Base-by-base conservation (phyloP, 2,888 invertebrate genomes). In the Cosmopolites sordidus region DNA sequence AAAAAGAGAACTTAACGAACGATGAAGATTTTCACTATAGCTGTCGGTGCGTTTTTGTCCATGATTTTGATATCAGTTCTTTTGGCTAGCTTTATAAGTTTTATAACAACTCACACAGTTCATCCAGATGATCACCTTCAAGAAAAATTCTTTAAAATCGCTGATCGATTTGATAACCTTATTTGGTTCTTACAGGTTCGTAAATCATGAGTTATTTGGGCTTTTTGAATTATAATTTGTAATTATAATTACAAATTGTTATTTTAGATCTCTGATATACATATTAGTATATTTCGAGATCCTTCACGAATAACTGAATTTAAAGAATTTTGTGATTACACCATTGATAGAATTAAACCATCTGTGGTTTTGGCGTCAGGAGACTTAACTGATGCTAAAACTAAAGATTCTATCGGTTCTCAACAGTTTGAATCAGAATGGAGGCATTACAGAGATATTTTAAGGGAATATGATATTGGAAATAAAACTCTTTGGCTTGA, bases 311-410 rank as follows among this genome's bases (percentile, higher is more conserved):
- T 87, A 67, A 79, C 82, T 27, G 86, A 92, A 64, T 82, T 94
- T 51, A 80, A 82, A 67, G 84, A 86, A 66, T 93, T 93, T 75
- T 90, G 90, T 73, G 82, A 84, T 60, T 76, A 76, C 54, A 89
- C 89, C 29, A 76, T 93, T 1, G 79, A 80, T 66, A 76, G 78
- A 47, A 84, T 93, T 54, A 81, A 83, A 62, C 94, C 94, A 27
- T 71, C 77, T 9, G 76, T 91, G 54, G 91, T 93, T 15, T 74
- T 93, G 54, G 91, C 90, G 2, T 87, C 91, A 51, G 93, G 93
- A 37, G 94, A 94, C 72, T 75, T 94, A 52, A 92, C 92, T 11
- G 93, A 94, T 80, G 92, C 92, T 2, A 92, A 89, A 74, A 83
- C 84, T 11, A 77, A 76, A 63, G 86, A 91, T 71, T 81, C 83